A percentile compares a stretch with the other conserved stretches of the same genome.
Conservation (phyloP, 2,888 invertebrate species). For the Phortica okadai region DNA sequence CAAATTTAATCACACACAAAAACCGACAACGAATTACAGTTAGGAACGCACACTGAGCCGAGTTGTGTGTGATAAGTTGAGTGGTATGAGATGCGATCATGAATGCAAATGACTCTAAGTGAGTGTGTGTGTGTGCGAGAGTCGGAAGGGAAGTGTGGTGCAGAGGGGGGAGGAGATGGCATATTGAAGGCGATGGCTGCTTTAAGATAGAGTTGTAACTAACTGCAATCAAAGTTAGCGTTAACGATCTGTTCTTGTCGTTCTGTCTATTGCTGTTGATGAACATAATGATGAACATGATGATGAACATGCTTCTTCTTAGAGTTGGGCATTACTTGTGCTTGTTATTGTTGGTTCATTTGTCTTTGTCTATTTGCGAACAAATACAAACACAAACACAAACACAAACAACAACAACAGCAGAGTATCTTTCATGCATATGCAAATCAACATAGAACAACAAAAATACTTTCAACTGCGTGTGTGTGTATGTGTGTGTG, state of each 20-base stretch:
- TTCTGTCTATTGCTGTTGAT: too few relatives aligned
- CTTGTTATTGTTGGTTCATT: background rate
- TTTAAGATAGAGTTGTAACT: slow-evolving; percentile 5
- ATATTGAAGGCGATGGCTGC: too few relatives aligned
- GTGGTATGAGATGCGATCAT: too few relatives aligned
- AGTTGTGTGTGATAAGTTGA: too few relatives aligned
- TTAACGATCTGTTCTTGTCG: background rate
- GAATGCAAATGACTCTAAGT: background rate
- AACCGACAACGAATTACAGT: slow-evolving; percentile 56
- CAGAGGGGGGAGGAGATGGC: too few relatives aligned
- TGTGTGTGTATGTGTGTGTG: background rate
- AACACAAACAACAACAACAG: too few relatives aligned
- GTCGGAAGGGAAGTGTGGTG: too few relatives aligned
- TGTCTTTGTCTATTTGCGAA: background rate
- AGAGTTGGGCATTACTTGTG: too few relatives aligned
- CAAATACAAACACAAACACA: too few relatives aligned
- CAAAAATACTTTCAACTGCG: background rate
- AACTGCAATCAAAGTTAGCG: background rate
- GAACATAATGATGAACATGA: too few relatives aligned
- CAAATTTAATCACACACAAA: slow-evolving; percentile 55
- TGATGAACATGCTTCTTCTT: too few relatives aligned
- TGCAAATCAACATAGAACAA: background rate
- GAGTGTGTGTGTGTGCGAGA: too few relatives aligned
- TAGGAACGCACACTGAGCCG: slow-evolving; percentile 13
- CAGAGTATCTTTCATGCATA: background rate